Base-by-base conservation (phyloP, 30 jellyfish, hydroid and myxozoan genomes). In the Sanderia malayensis region DNA sequence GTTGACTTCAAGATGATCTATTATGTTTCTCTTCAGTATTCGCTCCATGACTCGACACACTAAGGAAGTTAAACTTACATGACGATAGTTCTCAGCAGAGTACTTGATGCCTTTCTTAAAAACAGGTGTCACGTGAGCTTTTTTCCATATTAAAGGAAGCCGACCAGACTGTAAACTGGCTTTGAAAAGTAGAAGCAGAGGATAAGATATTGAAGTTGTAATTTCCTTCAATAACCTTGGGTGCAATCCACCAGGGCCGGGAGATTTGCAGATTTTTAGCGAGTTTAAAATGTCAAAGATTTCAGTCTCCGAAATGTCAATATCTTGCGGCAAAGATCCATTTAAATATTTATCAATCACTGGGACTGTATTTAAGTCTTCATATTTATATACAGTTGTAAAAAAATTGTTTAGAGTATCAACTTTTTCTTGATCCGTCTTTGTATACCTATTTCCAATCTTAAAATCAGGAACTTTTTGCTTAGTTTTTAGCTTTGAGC, bases 131-230 rank as follows among this genome's bases (percentile, higher is more conserved):
- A 57, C 63, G 67, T 57, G 63, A 17, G 76, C 86, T 58, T 41
- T 55, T 44, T 30, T 73, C 86, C 86, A 73, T 58, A 53, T 55
- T 10, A 15, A 9, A n/a, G 86, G 86, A 28, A 73, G n/a, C 53
- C 21, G 31, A 23, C 86, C 86, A 67, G 45, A 34, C 33, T 67
- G 73, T 61, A 41, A 41, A 41, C 55, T 41, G 55, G 55, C 55
- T 41, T 41, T 41, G 55, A 41, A 41, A 41, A 41, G 55, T 41
- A 41, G 8, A 41, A 41, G 55, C 55, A 41, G 55, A 41, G 55
- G 55, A 41, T 28, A 61, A 15, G 73, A 61, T 23, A 61, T 61
- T 31, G 73, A n/a, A 20, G 22, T 27, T 44, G 31, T 20, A 57
- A 57, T 57, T n/a, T 24, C 68, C 31, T 57, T 57, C 31, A 57